phyloP scores from a whole-genome alignment of 92 coral and sea anemone species.

The Nematostella vectensis region DNA sequence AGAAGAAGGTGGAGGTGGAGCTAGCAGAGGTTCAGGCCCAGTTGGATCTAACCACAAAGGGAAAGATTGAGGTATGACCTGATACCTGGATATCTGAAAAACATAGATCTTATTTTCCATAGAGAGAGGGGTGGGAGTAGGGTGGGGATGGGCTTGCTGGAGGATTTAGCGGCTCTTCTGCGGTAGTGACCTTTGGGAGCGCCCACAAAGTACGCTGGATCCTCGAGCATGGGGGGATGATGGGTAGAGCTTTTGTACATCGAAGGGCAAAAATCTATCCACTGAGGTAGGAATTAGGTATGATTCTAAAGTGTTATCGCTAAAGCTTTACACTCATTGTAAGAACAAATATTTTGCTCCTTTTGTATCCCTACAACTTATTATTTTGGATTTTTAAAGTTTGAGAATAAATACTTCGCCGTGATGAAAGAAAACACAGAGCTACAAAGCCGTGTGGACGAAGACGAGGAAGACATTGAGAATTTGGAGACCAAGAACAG shows the following conservation, averaged over 20 bases:
- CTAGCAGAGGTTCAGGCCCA: conserved; percentile 77
- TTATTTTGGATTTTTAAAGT: too few species aligned
- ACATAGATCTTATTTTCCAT: background rate
- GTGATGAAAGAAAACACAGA: conserved; percentile 75
- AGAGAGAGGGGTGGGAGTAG: background rate
- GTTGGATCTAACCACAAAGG: conserved; percentile 49
- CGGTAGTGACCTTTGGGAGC: too few species aligned
- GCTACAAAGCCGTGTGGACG: conserved; percentile 80
- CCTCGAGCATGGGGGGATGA: too few species aligned
- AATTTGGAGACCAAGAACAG: conserved; percentile 70
- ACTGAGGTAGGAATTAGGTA: too few species aligned
- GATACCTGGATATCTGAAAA: background rate
- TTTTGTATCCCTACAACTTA: too few species aligned
- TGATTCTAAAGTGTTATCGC: too few species aligned
- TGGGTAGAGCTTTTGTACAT: too few species aligned
- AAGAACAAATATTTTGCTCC: too few species aligned
- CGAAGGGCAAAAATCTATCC: too few species aligned
- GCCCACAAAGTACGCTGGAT: too few species aligned
- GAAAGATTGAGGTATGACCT: conserved; percentile 81
- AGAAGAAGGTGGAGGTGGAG: conserved; percentile 84
- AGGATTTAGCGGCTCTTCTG: too few species aligned
- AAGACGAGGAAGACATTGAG: conserved; percentile 92
- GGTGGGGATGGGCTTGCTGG: background rate
- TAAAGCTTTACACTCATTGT: too few species aligned
- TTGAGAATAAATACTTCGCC: conserved; percentile 69